phyloP scores from a whole-genome alignment of 2,113 vertebrate species.

The Dunckerocampus dactyliophorus region DNA sequence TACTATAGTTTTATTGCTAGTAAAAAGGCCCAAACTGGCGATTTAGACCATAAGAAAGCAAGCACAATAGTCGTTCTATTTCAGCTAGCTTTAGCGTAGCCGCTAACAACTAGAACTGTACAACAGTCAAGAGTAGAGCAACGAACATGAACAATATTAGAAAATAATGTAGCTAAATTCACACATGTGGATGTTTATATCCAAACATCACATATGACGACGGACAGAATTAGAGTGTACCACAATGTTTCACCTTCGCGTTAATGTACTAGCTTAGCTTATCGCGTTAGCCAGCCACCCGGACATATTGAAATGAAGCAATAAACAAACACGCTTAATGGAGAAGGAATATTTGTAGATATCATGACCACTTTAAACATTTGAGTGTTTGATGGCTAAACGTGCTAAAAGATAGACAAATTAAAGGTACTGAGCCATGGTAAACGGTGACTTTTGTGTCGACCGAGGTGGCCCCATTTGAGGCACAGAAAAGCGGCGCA shows the following conservation, averaged over 20 bases:
- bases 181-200: not conserved
- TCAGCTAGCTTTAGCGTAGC: not conserved
- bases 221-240: not conserved
- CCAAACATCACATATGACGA: not conserved
- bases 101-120: not conserved
- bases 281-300: conserved; percentile 33
- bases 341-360: not conserved
- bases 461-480: conserved; percentile 34
- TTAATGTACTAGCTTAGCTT: conserved; percentile 18
- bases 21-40: not conserved
- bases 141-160: not conserved
- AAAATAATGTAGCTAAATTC: not conserved
- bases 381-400: rapidly evolving
- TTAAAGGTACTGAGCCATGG: not conserved
- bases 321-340: conserved; percentile 6
- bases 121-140: not conserved
- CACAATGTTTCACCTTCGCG: not conserved
- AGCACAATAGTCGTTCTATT: not conserved
- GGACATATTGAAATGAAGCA: conserved; percentile 24
- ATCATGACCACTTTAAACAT: not conserved
- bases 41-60: not conserved
- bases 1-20: not conserved
- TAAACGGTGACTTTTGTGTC: not conserved
- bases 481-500: conserved; percentile 46
- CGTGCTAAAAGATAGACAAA: not conserved